These are phyloP conservation scores for Tetramorium bicarinatum DNA, from an alignment of 2,888 invertebrate species.

Conservation along the genomic window DNA sequence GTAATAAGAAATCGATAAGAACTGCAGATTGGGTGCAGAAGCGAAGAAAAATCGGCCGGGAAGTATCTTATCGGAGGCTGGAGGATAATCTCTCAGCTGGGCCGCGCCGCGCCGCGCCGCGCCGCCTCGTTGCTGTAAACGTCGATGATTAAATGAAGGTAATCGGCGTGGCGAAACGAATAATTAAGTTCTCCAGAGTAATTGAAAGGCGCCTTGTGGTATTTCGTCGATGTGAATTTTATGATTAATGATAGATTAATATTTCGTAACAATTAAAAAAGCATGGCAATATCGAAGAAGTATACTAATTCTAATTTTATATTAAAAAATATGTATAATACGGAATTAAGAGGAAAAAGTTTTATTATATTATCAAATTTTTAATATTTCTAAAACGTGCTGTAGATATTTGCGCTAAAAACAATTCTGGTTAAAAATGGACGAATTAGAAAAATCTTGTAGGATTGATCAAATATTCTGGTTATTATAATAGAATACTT, in stretches of 20 bases:
- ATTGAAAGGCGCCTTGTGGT: constrained; percentile 40
- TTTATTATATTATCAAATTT: neutral
- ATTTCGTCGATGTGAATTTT: constrained; percentile 17
- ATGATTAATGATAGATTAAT: constrained; percentile 4
- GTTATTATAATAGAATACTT: too few species aligned
- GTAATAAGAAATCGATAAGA: constrained; percentile 76
- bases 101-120: constrained; percentile 18
- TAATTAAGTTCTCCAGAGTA: constrained; percentile 47
- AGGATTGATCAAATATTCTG: too few species aligned
- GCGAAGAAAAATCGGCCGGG: constrained; percentile 63
- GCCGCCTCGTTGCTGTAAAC: constrained; percentile 19
- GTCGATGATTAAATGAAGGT: constrained; percentile 55
- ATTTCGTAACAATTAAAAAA: neutral
- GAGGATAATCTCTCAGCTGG: constrained; percentile 55
- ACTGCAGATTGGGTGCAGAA: constrained; percentile 68
- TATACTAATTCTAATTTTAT: neutral
- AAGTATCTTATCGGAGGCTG: constrained; percentile 61
- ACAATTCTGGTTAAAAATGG: too few species aligned
- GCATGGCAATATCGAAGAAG: neutral
- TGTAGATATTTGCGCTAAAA: neutral
- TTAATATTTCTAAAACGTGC: neutral
- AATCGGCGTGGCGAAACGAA: constrained; percentile 52
- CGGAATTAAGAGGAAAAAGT: neutral
- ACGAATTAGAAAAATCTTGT: too few species aligned
- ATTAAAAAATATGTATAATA: neutral